Base-by-base conservation (phyloP, 2,113 vertebrate species). In the Phoxinus phoxinus region DNA sequence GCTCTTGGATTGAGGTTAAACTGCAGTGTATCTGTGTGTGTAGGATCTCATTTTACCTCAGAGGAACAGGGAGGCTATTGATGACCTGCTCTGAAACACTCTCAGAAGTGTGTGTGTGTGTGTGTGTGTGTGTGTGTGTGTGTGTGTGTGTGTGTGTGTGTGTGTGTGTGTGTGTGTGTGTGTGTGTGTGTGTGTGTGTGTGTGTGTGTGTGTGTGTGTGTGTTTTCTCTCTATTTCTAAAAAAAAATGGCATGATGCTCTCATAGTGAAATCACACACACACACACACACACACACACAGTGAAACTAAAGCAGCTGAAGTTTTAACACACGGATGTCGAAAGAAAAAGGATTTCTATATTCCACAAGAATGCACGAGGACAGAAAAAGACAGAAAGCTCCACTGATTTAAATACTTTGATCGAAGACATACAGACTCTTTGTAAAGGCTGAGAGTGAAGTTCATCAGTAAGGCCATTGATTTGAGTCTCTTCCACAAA, bases 1-100 rank as follows among this genome's bases (percentile, higher is more conserved):
- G 61, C 89, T 91, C 90, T 89, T 87, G 65, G 87, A 90, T 88
- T 88, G 90, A 90, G 90, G 91, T 91, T 92, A 85, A 85, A 85
- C 32, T 85, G 35, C 58, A 41, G 78, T 65, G 21, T 30, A 46
- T 75, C 51, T 73, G 84, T 87, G 80, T 85, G 83, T 78, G 46
- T 46, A 76, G 48, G 53, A 41, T 63, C 72, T 87, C 77, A 86
- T 69, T 86, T 86, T 88, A 88, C 85, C 59, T 79, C 44, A 75
- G 58, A 86, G 76, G 59, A 86, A 88, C 87, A 88, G 85, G 78
- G 85, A 75, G 63, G 71, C 87, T 86, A 86, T 88, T 88, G 87
- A 88, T 75, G 48, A 86, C 82, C 30, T 79, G 76, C 76, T 72
- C 67, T 44, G 56, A 53, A 69, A 72, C 48, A 71, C 81, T 86